Evolutionary conservation across 2,888 invertebrate genomes (phyloP).

Genomic region (Cheilosia impressa): DNA sequence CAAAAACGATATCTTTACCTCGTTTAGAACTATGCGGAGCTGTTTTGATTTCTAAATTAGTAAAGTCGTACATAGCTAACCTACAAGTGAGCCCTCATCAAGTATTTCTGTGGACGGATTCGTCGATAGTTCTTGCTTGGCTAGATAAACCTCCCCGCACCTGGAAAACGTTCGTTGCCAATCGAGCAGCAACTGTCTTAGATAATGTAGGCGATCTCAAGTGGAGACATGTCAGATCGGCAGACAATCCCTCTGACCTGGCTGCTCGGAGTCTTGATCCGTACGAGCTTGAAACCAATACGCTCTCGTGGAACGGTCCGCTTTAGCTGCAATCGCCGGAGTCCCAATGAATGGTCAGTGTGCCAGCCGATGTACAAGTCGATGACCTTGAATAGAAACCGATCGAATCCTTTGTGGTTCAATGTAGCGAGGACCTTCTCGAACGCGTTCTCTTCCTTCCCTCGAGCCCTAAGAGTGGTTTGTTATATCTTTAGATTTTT

Average conservation of each 20-base stretch:
- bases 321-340: too few relatives aligned
- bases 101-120: slow-evolving; percentile 31
- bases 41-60: slow-evolving; percentile 54
- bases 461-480: slow-evolving; percentile 27
- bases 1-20: slow-evolving; percentile 56
- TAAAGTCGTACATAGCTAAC: not conserved
- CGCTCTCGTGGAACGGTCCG: too few relatives aligned
- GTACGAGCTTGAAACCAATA: too few relatives aligned
- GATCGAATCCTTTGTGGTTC: not conserved
- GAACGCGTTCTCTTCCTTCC: slow-evolving; percentile 24
- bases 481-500: slow-evolving; percentile 24
- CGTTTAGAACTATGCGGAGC: slow-evolving; percentile 61
- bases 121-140: slow-evolving; percentile 25
- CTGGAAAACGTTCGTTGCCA: slow-evolving; percentile 60
- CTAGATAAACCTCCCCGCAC: slow-evolving; percentile 25
- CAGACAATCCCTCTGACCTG: too few relatives aligned
- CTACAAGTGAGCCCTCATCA: not conserved
- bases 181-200: slow-evolving; percentile 37
- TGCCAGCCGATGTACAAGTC: too few relatives aligned
- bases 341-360: too few relatives aligned
- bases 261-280: too few relatives aligned
- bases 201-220: slow-evolving; percentile 30
- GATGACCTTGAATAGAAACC: too few relatives aligned
- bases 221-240: slow-evolving; percentile 60
- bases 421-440: slow-evolving; percentile 17